Percentiles rank a stretch among this genome's conserved stretches.
These are phyloP conservation scores for Rallus limicola DNA, from an alignment of 2,113 vertebrate genomes.

Conservation along the genomic window DNA sequence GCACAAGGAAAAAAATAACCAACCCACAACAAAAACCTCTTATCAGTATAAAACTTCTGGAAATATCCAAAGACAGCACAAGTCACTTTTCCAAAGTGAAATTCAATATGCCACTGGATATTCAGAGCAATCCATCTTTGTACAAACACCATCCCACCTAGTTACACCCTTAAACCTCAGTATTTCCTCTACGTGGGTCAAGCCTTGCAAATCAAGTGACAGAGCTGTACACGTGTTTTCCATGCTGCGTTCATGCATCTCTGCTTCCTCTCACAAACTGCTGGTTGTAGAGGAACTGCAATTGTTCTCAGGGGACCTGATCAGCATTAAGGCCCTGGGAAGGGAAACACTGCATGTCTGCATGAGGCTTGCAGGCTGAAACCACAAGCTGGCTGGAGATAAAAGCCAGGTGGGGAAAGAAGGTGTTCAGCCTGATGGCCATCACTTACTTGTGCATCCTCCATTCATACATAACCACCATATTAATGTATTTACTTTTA, in stretches of 20 bases:
- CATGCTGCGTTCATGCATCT: neutral
- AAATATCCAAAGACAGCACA: neutral
- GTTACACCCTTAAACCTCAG: neutral
- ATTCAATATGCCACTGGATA: neutral
- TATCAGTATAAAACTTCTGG: neutral
- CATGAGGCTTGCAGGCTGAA: neutral
- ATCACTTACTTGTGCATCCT: neutral
- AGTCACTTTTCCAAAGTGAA: neutral
- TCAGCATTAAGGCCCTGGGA: neutral
- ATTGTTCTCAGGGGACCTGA: neutral
- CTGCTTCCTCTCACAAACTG: neutral
- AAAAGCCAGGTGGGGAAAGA: neutral
- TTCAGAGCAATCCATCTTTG: neutral
- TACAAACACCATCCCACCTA: neutral
- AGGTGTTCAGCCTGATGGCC: neutral
- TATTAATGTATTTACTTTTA: neutral
- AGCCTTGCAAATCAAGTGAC: neutral
- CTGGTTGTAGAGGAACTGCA: neutral
- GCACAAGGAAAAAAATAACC: neutral
- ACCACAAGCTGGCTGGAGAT: neutral
- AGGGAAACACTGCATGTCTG: neutral
- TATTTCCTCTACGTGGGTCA: neutral
- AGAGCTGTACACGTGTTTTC: accelerated
- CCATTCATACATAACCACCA: neutral
- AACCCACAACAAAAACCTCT: neutral